phyloP scores from a whole-genome alignment of 2,113 vertebrate species.

The Sinosuthora webbiana region DNA sequence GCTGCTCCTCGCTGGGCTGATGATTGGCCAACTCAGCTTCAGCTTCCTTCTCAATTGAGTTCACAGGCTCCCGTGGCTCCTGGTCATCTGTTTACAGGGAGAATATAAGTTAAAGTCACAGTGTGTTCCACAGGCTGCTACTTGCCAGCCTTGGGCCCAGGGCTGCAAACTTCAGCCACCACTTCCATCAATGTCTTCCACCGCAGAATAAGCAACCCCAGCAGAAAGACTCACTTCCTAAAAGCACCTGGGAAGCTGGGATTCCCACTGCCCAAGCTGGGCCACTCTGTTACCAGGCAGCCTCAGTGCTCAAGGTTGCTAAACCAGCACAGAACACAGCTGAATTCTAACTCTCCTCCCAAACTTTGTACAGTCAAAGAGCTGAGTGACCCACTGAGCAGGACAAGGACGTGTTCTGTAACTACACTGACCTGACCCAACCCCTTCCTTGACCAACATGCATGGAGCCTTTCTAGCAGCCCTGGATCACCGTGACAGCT shows the following conservation, averaged over 20 bases:
- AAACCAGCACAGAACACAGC: background rate
- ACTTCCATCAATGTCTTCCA: background rate
- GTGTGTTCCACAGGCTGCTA: background rate
- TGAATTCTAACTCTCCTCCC: background rate
- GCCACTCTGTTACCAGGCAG: background rate
- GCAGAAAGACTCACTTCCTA: background rate
- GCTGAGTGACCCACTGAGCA: background rate
- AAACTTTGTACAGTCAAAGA: background rate
- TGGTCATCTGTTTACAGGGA: constrained; percentile 76
- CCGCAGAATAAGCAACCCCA: background rate
- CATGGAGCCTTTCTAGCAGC: background rate
- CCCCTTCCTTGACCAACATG: background rate
- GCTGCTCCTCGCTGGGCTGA: background rate
- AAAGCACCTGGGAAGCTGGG: accelerated
- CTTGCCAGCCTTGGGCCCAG: background rate
- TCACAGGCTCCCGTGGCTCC: constrained; percentile 74
- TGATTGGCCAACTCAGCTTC: constrained; percentile 24
- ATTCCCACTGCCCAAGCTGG: background rate
- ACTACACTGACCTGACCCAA: background rate
- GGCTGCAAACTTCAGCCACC: background rate
- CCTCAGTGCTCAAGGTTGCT: background rate
- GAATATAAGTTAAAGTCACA: background rate
- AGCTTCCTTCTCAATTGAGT: constrained; percentile 53
- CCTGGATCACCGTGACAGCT: background rate
- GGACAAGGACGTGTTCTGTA: background rate